Evolutionary conservation across 2,797 vertebrate species (phyloP), one percentile per base, ranked within the genome.

Genomic region (Micropoecilia bifurca): DNA sequence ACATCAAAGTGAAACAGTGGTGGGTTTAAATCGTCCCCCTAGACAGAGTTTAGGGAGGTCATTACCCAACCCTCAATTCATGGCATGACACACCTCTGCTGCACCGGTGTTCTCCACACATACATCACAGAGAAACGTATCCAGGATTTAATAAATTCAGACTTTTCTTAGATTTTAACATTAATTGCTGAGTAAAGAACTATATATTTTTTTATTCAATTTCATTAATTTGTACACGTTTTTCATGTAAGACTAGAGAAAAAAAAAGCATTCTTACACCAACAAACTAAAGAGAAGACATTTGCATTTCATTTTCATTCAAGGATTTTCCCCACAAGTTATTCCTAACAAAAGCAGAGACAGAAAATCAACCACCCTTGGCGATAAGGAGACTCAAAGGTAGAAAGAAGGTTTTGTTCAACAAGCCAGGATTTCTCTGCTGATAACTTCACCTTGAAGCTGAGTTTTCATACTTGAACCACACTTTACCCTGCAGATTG

Each of bases 1-100:
- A 50, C 82, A 87, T 93, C 87, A 91, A 92, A 92, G 90, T 74
- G 83, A 91, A 86, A 80, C 57, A 61, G 81, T 79, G 80, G 89
- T 88, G 76, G 81, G 72, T 85, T 90, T 75, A 85, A 76, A 75
- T 39, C 16, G 20, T 83, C 86, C 80, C 73, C 47, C 75, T 73
- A 69, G 79, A 75, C 74, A 45, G 69, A 89, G 85, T 73, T 88
- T 83, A 86, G 75, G 75, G 73, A 80, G 75, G 81, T 78, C 71
- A 3, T 53, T 75, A 47, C 71, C 45, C 69, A 20, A 50, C 73
- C 74, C 30, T 76, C 76, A 46, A 12, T 28, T 78, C 41, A 6
- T 30, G 18, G 59, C 20, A 12, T n/a, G 9, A 12, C 68, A 50
- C 82, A 18, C 81, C 80, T 88, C 71, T 48, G 18, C 28, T 8